Conservation (phyloP, 2,797 vertebrate genomes). For the Sarcoramphus papa region DNA sequence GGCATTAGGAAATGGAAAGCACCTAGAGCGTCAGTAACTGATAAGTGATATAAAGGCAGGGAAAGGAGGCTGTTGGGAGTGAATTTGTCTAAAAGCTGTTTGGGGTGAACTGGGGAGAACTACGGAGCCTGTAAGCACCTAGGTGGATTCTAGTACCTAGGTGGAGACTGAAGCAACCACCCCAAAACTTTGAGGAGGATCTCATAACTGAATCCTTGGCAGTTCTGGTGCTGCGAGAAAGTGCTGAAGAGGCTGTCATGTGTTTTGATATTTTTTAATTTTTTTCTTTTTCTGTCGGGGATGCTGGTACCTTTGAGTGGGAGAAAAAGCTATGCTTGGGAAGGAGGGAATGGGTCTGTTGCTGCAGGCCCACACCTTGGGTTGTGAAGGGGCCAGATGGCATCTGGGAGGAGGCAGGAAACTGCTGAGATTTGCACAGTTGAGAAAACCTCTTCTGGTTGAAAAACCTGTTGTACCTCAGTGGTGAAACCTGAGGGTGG, state of each 20-base stretch:
- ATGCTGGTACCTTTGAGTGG: neutral
- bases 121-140: rapidly evolving
- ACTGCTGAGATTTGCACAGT: neutral
- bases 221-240: neutral
- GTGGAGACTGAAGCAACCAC: neutral
- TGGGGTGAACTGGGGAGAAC: neutral
- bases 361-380: neutral
- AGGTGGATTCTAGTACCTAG: too few relatives aligned
- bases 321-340: neutral
- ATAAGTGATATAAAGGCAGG: neutral
- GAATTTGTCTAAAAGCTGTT: neutral
- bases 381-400: neutral
- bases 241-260: neutral
- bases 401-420: neutral
- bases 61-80: neutral
- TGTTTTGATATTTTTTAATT: neutral
- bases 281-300: neutral
- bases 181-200: neutral
- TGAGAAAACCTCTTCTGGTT: neutral
- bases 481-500: neutral
- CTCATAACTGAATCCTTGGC: neutral
- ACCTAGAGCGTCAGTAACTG: neutral
- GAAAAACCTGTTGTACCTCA: neutral
- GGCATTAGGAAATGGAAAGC: neutral
- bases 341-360: neutral